Evolutionary conservation across 2,888 invertebrate genomes (phyloP).

Genomic region (Hecatera dysodea): DNA sequence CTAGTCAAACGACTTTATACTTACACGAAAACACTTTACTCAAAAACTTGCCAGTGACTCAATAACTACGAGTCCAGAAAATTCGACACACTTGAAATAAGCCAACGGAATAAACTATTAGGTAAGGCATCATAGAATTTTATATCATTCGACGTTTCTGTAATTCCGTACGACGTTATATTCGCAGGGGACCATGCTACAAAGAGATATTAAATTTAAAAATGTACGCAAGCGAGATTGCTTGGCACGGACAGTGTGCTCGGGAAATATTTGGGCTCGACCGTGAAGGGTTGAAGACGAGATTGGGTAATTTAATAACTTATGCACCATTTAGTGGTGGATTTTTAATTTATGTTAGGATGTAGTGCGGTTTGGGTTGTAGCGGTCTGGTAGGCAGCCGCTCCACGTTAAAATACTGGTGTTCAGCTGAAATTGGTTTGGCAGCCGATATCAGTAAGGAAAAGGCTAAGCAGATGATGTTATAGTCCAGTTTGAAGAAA

Average conservation of each 20-base stretch:
- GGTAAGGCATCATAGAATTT: conserved; percentile 71
- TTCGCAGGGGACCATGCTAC: conserved; percentile 76
- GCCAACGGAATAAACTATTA: conserved; percentile 64
- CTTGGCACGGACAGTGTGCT: conserved; percentile 54
- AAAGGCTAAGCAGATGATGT: too few species aligned
- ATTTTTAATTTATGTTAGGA: conserved; percentile 15
- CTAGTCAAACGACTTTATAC: too few species aligned
- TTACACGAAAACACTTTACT: not conserved
- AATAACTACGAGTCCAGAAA: not conserved
- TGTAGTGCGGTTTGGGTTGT: too few species aligned
- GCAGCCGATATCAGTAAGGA: too few species aligned
- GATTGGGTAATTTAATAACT: conserved; percentile 46
- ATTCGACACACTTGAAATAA: conserved; percentile 48
- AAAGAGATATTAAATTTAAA: conserved; percentile 88
- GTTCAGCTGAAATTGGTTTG: too few species aligned
- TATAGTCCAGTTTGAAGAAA: too few species aligned
- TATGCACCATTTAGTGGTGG: conserved; percentile 31
- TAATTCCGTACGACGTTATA: conserved; percentile 78
- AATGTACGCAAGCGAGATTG: conserved; percentile 81
- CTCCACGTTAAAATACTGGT: too few species aligned
- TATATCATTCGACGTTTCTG: conserved; percentile 77
- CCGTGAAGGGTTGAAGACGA: conserved; percentile 57
- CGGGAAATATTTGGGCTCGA: conserved; percentile 53
- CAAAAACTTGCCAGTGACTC: conserved; percentile 15
- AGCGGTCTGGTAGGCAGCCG: too few species aligned